Evolutionary conservation across 2,888 invertebrate genomes (phyloP).

Genomic region (Drosophila monieri): DNA sequence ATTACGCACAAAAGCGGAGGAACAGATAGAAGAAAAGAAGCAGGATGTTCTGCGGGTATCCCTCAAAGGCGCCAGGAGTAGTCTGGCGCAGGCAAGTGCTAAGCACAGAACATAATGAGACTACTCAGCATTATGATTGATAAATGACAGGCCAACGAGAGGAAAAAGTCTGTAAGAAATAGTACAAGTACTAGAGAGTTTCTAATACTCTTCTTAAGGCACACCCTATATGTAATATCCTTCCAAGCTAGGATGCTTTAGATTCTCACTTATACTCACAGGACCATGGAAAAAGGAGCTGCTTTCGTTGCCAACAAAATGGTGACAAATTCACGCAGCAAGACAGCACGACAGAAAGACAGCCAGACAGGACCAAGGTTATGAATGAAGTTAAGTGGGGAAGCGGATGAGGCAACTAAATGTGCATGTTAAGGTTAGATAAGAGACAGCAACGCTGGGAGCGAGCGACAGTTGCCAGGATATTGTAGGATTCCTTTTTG

Average conservation of each 20-base stretch:
- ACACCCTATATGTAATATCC: no score
- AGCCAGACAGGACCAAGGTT: conserved; percentile 5
- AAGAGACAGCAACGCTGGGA: conserved; percentile 35
- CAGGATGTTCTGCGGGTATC: conserved; percentile 14
- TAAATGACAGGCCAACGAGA: conserved; percentile 50
- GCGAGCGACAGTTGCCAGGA: conserved; percentile 17
- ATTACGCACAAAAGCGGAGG: conserved; percentile 56
- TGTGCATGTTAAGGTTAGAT: conserved; percentile 69
- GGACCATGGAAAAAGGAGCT: conserved; percentile 18
- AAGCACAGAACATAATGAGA: conserved; percentile 64
- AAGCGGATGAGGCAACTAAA: conserved; percentile 43
- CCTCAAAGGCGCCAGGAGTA: conserved; percentile 6
- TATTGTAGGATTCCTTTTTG: conserved; percentile 16
- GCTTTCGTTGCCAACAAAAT: conserved; percentile 52
- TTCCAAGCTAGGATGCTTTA: background rate
- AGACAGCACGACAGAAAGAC: conserved; percentile 18
- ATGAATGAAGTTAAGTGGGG: conserved; percentile 9
- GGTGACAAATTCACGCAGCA: conserved; percentile 67
- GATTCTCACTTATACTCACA: background rate
- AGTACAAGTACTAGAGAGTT: background rate
- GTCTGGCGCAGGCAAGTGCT: conserved; percentile 29
- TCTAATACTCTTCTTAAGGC: background rate
- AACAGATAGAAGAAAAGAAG: conserved; percentile 11
- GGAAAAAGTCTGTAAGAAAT: conserved; percentile 1
- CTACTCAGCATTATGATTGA: conserved; percentile 73